A percentile compares a stretch with the other conserved stretches of the same genome.
phyloP scores from a whole-genome alignment of 2,113 vertebrate species.

The Austrofundulus limnaeus region DNA sequence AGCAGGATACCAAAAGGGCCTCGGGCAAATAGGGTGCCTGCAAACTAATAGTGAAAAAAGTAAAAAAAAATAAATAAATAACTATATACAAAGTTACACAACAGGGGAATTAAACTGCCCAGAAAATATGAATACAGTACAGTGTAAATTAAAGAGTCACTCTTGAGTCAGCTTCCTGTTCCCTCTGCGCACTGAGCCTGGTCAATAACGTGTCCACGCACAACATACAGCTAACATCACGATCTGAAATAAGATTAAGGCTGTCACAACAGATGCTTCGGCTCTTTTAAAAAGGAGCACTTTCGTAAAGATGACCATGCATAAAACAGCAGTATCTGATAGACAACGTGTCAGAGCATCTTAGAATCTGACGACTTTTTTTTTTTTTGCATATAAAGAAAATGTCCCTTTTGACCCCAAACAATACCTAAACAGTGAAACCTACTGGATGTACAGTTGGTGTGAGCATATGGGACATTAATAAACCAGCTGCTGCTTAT shows the following conservation, averaged over 20 bases:
- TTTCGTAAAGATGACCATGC: conserved; percentile 54
- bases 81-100: too few relatives aligned
- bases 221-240: conserved; percentile 6
- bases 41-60: conserved; percentile 1
- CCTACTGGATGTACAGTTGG: too few relatives aligned
- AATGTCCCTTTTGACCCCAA: too few relatives aligned
- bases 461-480: too few relatives aligned
- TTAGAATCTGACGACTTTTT: neutral
- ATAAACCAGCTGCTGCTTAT: too few relatives aligned
- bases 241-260: conserved; percentile 26
- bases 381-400: too few relatives aligned
- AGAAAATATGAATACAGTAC: neutral
- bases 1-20: neutral
- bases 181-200: conserved; percentile 25
- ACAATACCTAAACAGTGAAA: too few relatives aligned
- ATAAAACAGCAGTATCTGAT: conserved; percentile 53
- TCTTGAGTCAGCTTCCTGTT: conserved; percentile 8
- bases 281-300: conserved; percentile 41
- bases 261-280: conserved; percentile 15
- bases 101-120: neutral
- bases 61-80: neutral
- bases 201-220: conserved; percentile 26
- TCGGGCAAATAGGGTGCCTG: conserved; percentile 2
- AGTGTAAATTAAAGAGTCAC: too few relatives aligned
- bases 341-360: conserved; percentile 24